These are phyloP conservation scores for Gopherus evgoodei DNA, from an alignment of 2,113 vertebrate species.

Conservation along the genomic window DNA sequence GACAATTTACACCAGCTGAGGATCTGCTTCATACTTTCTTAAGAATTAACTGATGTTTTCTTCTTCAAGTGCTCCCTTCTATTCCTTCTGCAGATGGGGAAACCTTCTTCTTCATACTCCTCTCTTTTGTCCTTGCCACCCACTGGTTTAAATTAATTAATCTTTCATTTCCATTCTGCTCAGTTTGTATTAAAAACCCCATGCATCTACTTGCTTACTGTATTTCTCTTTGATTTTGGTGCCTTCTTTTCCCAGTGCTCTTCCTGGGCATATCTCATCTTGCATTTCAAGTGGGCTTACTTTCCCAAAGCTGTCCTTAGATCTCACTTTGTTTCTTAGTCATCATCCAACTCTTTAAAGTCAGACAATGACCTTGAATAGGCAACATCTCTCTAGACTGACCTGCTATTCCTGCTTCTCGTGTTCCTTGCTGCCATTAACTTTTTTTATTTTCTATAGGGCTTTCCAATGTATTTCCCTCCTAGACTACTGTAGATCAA, in stretches of 20 bases:
- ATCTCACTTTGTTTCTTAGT: neutral
- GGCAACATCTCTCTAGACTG: neutral
- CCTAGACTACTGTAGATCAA: neutral
- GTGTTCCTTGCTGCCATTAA: neutral
- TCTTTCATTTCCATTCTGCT: conserved; percentile 2
- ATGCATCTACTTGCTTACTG: neutral
- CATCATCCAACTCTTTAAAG: neutral
- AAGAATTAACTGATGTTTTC: neutral
- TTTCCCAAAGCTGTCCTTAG: neutral
- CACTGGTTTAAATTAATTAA: neutral
- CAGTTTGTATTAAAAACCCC: neutral
- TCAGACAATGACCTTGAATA: neutral
- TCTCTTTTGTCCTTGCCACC: neutral
- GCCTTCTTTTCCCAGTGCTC: neutral
- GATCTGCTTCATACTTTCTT: neutral
- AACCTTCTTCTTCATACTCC: neutral
- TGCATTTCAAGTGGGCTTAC: neutral
- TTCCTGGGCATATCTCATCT: neutral
- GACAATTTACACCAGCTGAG: neutral
- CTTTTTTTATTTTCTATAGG: neutral
- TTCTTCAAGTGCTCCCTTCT: neutral
- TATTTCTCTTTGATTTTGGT: neutral
- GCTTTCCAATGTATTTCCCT: neutral
- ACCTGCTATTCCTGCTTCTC: neutral
- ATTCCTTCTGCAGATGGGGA: neutral